Conservation (phyloP, 2,113 vertebrate species). For the Thalassoma bifasciatum region DNA sequence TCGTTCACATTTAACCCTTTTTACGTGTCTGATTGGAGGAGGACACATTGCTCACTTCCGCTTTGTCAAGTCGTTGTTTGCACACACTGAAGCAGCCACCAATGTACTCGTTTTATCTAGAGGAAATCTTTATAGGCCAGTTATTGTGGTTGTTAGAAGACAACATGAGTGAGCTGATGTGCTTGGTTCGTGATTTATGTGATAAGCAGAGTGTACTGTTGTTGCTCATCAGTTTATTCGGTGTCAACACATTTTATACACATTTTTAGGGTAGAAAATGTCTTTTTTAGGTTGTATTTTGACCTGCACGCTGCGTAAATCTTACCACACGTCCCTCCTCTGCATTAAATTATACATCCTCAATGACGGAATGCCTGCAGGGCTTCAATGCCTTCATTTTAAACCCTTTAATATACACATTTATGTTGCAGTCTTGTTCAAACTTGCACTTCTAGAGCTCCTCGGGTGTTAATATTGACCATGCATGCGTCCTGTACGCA, state of each 20-base stretch:
- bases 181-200: not conserved
- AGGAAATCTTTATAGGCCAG: not conserved
- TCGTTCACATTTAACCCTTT: constrained; percentile 61
- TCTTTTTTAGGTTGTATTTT: not conserved
- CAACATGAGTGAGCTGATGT: not conserved
- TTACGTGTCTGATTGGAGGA: constrained; percentile 69
- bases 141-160: not conserved
- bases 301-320: not conserved
- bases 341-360: not conserved
- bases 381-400: no score
- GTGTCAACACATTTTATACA: not conserved
- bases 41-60: constrained; percentile 63
- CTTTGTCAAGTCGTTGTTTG: constrained; percentile 33
- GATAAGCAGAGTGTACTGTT: not conserved
- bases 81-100: not conserved
- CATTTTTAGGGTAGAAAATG: not conserved
- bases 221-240: not conserved
- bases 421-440: not conserved
- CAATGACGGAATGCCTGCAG: not conserved
- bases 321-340: not conserved
- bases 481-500: no score
- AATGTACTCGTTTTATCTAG: not conserved
- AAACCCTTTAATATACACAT: no score
- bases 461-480: accelerated
- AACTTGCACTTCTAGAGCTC: not conserved